A percentile compares a stretch with the other conserved stretches of the same genome.
These are phyloP conservation scores for Macrosoma leucophasiata DNA, from an alignment of 2,888 invertebrate genomes.

Conservation along the genomic window DNA sequence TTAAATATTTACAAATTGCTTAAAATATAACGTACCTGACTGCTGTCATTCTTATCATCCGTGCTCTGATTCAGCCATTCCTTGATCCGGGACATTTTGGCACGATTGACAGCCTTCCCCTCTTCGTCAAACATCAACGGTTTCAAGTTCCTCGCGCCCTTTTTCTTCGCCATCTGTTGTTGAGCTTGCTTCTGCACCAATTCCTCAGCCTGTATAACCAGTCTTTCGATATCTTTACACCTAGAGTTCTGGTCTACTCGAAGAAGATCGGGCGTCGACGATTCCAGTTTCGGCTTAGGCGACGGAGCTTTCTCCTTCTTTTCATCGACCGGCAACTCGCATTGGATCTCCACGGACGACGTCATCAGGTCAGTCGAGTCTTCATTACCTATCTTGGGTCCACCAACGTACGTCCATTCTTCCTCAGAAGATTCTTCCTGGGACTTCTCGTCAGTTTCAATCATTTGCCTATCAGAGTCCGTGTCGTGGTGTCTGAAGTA, in stretches of 20 bases:
- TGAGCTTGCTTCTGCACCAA: constrained; percentile 79
- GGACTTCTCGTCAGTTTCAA: constrained; percentile 64
- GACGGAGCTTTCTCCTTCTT: constrained; percentile 46
- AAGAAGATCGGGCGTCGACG: constrained; percentile 63
- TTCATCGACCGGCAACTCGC: constrained; percentile 56
- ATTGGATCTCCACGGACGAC: constrained; percentile 67
- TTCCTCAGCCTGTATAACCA: constrained; percentile 88
- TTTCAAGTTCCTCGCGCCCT: constrained; percentile 64
- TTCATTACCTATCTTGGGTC: constrained; percentile 57
- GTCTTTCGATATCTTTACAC: constrained; percentile 81
- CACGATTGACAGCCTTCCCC: constrained; percentile 61
- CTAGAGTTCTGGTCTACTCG: constrained; percentile 63
- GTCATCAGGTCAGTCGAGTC: constrained; percentile 71
- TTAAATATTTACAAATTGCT: too few relatives aligned
- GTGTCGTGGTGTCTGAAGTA: constrained; percentile 92
- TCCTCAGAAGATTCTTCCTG: constrained; percentile 69
- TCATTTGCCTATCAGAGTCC: constrained; percentile 84
- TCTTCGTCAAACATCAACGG: constrained; percentile 72
- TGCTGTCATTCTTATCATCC: constrained; percentile 55
- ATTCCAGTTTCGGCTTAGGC: constrained; percentile 53
- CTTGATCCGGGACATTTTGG: constrained; percentile 81
- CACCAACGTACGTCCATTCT: constrained; percentile 81
- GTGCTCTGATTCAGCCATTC: constrained; percentile 80
- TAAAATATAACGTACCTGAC: constrained; percentile 48
- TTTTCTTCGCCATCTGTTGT: constrained; percentile 63